Conservation (phyloP, 2,888 invertebrate genomes). For the Parelbella ahira region DNA sequence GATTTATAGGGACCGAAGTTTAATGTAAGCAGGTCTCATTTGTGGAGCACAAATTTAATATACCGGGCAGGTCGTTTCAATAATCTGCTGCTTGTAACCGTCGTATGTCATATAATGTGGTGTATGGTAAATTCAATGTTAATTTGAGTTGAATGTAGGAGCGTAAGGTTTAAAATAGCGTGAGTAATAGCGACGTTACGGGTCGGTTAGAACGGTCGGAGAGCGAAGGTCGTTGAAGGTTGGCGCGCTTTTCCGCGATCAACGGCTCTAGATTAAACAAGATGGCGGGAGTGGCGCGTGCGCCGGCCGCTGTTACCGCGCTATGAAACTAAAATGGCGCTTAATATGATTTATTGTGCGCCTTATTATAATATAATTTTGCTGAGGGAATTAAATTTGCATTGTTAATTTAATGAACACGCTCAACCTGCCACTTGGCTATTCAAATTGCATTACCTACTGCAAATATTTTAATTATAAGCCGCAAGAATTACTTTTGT, state of each 20-base stretch:
- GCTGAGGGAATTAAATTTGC: slow-evolving; percentile 21
- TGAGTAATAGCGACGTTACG: slow-evolving; percentile 36
- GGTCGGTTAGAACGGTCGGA: slow-evolving; percentile 60
- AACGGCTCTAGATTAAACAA: slow-evolving; percentile 78
- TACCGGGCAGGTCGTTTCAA: slow-evolving; percentile 49
- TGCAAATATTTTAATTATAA: slow-evolving; percentile 23
- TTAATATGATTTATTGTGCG: slow-evolving; percentile 41
- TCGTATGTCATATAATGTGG: slow-evolving; percentile 1
- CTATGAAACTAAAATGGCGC: slow-evolving; percentile 55
- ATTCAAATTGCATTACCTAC: slow-evolving; percentile 21
- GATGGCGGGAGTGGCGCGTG: slow-evolving; percentile 78
- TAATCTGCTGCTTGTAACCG: slow-evolving; percentile 21
- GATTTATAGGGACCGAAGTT: slow-evolving; percentile 61
- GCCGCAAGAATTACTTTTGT: slow-evolving; percentile 15
- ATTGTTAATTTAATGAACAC: slow-evolving; percentile 21
- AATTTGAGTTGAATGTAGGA: not conserved
- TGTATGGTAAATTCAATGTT: slow-evolving; percentile 1
- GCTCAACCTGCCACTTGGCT: slow-evolving; percentile 15
- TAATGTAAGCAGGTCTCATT: slow-evolving; percentile 62
- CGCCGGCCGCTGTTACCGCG: slow-evolving; percentile 58
- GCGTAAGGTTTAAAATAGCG: slow-evolving; percentile 29
- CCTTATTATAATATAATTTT: slow-evolving; percentile 46
- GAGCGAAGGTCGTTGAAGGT: slow-evolving; percentile 81
- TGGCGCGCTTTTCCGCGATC: slow-evolving; percentile 80
- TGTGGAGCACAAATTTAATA: slow-evolving; percentile 55